phyloP scores from a whole-genome alignment of 1,140 invertebrate genomes.

The Eubasilissa regina region DNA sequence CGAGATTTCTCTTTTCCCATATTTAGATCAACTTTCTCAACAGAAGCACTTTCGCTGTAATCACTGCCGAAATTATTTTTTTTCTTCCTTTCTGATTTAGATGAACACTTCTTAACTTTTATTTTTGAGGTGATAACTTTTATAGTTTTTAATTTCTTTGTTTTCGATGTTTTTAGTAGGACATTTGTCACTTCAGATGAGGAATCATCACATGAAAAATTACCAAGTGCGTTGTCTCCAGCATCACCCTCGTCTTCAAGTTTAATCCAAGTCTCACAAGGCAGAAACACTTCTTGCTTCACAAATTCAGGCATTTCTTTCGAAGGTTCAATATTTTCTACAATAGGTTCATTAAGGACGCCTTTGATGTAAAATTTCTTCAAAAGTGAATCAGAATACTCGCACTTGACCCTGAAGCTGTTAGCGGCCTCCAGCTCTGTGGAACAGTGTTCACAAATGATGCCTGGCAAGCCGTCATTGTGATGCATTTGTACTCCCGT shows the following conservation, averaged over 20 bases:
- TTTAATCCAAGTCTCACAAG: conserved; percentile 7
- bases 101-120: too few species aligned
- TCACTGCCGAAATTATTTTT: too few species aligned
- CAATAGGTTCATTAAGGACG: not conserved
- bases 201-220: too few species aligned
- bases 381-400: conserved; percentile 29
- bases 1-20: too few species aligned
- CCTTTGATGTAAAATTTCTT: conserved; percentile 1
- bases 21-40: too few species aligned
- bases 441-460: conserved; percentile 30
- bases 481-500: conserved; percentile 20
- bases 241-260: not conserved
- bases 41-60: too few species aligned
- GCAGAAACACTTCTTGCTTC: not conserved
- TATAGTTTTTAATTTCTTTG: too few species aligned
- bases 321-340: not conserved
- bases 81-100: too few species aligned
- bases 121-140: too few species aligned
- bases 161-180: too few species aligned
- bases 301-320: not conserved
- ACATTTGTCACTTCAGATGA: too few species aligned
- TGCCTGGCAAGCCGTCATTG: conserved; percentile 27
- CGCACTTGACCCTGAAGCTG: conserved; percentile 31
- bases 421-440: conserved; percentile 24
- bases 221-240: not conserved